Evolutionary conservation across 2,888 invertebrate species (phyloP).

Genomic region (Apotomis betuletana): DNA sequence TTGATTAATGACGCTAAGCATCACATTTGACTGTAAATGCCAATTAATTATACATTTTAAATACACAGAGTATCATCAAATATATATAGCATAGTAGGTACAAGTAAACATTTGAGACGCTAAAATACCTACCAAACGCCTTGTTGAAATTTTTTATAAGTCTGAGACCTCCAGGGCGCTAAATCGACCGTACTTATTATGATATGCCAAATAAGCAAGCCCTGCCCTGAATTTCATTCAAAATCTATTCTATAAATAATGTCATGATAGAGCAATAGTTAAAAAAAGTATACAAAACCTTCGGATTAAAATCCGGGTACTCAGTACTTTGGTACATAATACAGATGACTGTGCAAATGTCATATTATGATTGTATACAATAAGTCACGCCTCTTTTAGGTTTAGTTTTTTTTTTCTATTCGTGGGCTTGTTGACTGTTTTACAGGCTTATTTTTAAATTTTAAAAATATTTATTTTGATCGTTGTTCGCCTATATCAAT

Average conservation of each 20-base stretch:
- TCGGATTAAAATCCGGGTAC: constrained; percentile 11
- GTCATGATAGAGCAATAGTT: not conserved
- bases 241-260: not conserved
- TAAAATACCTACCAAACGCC: too few relatives aligned
- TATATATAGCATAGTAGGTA: not conserved
- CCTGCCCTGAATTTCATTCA: too few relatives aligned
- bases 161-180: too few relatives aligned
- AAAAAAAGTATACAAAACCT: not conserved
- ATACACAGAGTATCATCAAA: not conserved
- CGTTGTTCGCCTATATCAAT: too few relatives aligned
- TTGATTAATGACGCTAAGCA: not conserved
- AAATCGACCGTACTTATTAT: too few relatives aligned
- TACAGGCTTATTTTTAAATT: too few relatives aligned
- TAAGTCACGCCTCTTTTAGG: too few relatives aligned
- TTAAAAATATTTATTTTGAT: too few relatives aligned
- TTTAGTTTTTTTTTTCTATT: too few relatives aligned
- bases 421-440: too few relatives aligned
- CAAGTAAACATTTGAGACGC: not conserved
- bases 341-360: not conserved
- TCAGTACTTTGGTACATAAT: not conserved
- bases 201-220: not conserved
- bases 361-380: too few relatives aligned
- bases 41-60: not conserved
- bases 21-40: constrained; percentile 1
- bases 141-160: too few relatives aligned